Percentiles rank a stretch among this genome's conserved stretches.
Evolutionary conservation across 2,797 vertebrate genomes (phyloP).

Genomic region (Ptychobarbus kaznakovi): DNA sequence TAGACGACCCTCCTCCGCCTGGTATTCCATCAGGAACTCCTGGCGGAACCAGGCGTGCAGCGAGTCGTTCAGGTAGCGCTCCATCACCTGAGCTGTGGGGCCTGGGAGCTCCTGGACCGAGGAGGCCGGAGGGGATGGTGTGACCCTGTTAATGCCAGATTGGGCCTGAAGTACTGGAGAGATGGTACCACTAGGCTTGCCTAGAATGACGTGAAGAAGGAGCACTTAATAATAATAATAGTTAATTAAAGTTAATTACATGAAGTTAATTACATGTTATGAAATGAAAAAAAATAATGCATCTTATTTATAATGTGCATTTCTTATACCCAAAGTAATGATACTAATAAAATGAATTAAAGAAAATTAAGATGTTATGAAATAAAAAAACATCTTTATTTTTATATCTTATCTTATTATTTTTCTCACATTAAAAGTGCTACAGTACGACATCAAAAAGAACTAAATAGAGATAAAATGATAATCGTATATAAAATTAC

Average conservation of each 20-base stretch:
- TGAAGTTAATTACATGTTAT: not conserved
- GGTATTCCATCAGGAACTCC: conserved; percentile 95
- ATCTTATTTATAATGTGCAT: not conserved
- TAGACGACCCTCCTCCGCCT: conserved; percentile 83
- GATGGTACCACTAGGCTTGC: conserved; percentile 57
- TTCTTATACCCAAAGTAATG: not conserved
- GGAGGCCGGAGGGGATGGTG: conserved; percentile 52
- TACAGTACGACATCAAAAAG: not conserved
- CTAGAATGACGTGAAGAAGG: conserved; percentile 49
- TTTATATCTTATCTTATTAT: too few relatives aligned
- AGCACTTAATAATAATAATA: not conserved
- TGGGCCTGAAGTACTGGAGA: conserved; percentile 61
- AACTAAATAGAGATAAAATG: not conserved
- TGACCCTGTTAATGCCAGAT: conserved; percentile 42
- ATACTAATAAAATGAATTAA: not conserved
- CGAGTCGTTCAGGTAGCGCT: conserved; percentile 89
- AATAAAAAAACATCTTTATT: not conserved
- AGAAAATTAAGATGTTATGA: not conserved
- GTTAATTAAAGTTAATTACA: too few relatives aligned
- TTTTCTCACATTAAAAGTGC: too few relatives aligned
- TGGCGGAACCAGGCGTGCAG: conserved; percentile 91
- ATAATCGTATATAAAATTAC: not conserved
- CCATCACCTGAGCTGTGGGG: conserved; percentile 76
- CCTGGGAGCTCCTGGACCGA: conserved; percentile 68
- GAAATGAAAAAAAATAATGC: not conserved